Evolutionary conservation across 2,888 invertebrate genomes (phyloP), one percentile per base, ranked within the genome.

Genomic region (Hydriomena furcata): DNA sequence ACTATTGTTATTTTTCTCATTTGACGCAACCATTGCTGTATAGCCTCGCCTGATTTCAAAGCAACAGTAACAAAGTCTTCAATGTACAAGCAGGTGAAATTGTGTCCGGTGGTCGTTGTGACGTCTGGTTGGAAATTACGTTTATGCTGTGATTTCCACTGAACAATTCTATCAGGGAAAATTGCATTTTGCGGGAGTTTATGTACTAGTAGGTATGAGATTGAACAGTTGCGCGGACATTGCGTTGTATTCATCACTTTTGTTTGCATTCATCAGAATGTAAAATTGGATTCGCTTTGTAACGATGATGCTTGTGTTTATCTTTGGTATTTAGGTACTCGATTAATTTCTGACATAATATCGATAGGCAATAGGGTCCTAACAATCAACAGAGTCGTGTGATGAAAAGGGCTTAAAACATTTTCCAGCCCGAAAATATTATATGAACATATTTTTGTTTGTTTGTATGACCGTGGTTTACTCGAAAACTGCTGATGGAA

Each of bases 101-200:
- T 13, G 10, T 21, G 7, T 11, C 10, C 12, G 20, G 12, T 3
- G n/a, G 17, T 13, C 25, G 24, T 7, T 23, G 21, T 11, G 12
- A n/a, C 23, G 21, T 34, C 40, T 21, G 27, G 31, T 40, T 23
- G 34, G 21, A n/a, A 28, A 40, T 40, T 47, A 40, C 40, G 34
- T 28, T 41, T 41, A 37, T 35, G 50, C 37, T 32, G 38, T 43
- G 50, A 50, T 53, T 50, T 44, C 50, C 43, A 44, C 41, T 56
- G 44, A 23, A 44, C 53, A 36, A 51, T 51, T 48, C 46, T 37
- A 51, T 57, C 51, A 48, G 24, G 34, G 44, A n/a, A 17, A 42
- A 53, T 57, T 51, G 50, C 49, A 56, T 53, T 50, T 43, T 46
- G 52, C 36, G 52, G 56, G 49, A 46, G 35, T 35, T 45, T 27